Conservation (phyloP, 2,888 invertebrate species). For the Erebia palarica region DNA sequence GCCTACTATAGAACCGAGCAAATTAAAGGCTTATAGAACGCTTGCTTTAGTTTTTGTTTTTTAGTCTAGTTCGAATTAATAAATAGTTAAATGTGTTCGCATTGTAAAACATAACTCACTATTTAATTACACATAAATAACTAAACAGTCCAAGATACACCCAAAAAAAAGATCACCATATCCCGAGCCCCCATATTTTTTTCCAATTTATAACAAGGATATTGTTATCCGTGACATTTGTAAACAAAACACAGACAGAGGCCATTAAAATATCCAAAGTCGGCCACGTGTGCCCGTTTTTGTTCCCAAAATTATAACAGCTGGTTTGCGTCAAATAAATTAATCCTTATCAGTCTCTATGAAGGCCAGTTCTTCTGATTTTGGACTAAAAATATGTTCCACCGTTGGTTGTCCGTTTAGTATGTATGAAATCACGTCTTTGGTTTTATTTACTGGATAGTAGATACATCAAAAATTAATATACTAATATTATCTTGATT, state of each 20-base stretch:
- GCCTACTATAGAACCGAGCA: too few species aligned
- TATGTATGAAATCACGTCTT: too few species aligned
- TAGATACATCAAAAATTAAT: too few species aligned
- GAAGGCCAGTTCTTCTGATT: slow-evolving; percentile 11
- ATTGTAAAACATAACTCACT: too few species aligned
- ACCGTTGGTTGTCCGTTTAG: not conserved
- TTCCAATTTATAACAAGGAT: slow-evolving; percentile 29
- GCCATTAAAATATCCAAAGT: slow-evolving; percentile 33
- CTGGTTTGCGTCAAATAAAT: slow-evolving; percentile 38
- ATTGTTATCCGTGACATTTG: slow-evolving; percentile 36
- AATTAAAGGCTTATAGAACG: too few species aligned
- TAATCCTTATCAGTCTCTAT: slow-evolving; percentile 28
- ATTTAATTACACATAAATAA: not conserved
- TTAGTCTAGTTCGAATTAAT: too few species aligned
- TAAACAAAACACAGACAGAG: slow-evolving; percentile 35
- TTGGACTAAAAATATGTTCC: not conserved
- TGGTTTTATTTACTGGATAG: too few species aligned
- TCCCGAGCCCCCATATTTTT: slow-evolving; percentile 26
- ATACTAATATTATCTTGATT: too few species aligned
- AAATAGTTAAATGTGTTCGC: too few species aligned
- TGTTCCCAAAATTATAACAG: slow-evolving; percentile 35
- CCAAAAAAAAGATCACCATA: not conserved
- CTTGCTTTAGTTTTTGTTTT: too few species aligned
- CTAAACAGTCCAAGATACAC: not conserved
- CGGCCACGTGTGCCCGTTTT: slow-evolving; percentile 33